These are phyloP conservation scores for Helogale parvula DNA, from an alignment of 2,113 vertebrate species.

Conservation along the genomic window DNA sequence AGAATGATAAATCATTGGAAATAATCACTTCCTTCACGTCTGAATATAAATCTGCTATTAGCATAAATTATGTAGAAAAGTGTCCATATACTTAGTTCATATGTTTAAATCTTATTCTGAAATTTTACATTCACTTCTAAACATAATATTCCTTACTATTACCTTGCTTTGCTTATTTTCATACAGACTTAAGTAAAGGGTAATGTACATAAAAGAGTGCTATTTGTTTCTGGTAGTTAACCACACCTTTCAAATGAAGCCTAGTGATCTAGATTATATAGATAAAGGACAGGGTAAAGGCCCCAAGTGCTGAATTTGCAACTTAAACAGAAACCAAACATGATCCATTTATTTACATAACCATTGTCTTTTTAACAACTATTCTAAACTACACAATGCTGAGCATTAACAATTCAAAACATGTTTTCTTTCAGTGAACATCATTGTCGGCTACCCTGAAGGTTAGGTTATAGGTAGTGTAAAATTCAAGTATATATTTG, in stretches of 20 bases:
- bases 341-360: not conserved
- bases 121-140: constrained; percentile 42
- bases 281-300: not conserved
- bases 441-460: not conserved
- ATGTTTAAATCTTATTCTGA: constrained; percentile 1
- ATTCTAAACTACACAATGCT: not conserved
- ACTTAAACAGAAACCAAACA: not conserved
- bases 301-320: not conserved
- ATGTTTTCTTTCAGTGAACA: not conserved
- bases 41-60: constrained; percentile 17
- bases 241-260: not conserved
- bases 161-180: not conserved
- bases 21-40: not conserved
- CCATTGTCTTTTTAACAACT: not conserved
- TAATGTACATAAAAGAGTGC: not conserved
- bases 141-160: not conserved
- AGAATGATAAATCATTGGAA: constrained; percentile 3
- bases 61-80: not conserved
- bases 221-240: not conserved
- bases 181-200: not conserved
- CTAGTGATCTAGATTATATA: not conserved
- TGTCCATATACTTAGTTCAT: not conserved
- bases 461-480: not conserved
- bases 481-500: not conserved
- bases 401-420: not conserved